Base-by-base conservation (phyloP, 2,888 invertebrate species). In the Monoplex corrugatus region DNA sequence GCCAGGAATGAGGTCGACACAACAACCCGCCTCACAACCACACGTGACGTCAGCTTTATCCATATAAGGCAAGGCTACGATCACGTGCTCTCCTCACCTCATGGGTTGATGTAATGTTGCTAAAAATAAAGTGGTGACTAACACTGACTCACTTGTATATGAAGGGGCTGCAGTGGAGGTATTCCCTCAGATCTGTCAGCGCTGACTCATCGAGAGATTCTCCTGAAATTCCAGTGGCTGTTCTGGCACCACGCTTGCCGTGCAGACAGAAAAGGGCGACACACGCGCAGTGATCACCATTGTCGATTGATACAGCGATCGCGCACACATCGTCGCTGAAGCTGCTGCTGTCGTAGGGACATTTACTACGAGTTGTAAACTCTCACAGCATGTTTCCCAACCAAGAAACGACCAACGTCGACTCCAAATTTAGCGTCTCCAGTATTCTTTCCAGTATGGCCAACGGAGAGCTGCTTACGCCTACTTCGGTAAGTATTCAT, bases 381-480 rank as follows among this genome's bases (percentile, higher is more conserved):
- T 89, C 90, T 63, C 90, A 86, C 82, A 88, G 68, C 38, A 88
- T 88, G 88, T 88, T 88, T 44, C 88, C 80, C 23, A 89, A 82
- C 57, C 84, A 87, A 40, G 90, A 90, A 82, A 92, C 91, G 32
- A 92, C 90, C 78, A 92, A 92, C 90, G 93, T 93, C 87, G 95
- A 95, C 88, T 94, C 95, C 32, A 95, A 95, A 92, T 95, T 94
- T 92, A 80, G 78, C 78, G 95, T 96, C 92, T 95, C 95, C 23
- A 95, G 94, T 92, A 96, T 96, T 87, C 91, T 96, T 85, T 95
- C 95, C 50, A 94, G 94, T 83, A 95, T 96, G 95, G 95, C 95
- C 19, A 95, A 94, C 90, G 95, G 94, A 87, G 94, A 94, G 89
- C 86, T 90, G 19, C 87, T 89, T 38, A 90, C 87, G 28, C 83